Evolutionary conservation across 2,113 vertebrate species (phyloP).

Genomic region (Pachycephala philippinensis): DNA sequence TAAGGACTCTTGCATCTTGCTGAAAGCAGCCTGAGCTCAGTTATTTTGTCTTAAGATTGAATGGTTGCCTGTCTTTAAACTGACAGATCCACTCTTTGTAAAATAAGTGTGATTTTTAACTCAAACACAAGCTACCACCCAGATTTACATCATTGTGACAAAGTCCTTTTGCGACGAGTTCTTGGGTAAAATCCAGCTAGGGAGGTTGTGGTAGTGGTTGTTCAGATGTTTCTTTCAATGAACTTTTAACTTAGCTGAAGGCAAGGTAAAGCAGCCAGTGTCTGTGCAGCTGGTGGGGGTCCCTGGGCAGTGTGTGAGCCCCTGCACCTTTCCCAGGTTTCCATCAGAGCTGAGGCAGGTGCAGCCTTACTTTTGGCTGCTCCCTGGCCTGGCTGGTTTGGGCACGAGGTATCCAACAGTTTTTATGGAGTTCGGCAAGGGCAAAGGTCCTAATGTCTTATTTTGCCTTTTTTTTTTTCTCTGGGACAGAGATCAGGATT

Average conservation of each 20-base stretch:
- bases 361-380: not conserved
- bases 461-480: not conserved
- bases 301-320: not conserved
- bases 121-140: not conserved
- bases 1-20: not conserved
- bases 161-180: not conserved
- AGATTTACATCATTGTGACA: not conserved
- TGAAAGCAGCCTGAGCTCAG: not conserved
- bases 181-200: not conserved
- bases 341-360: not conserved
- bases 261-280: not conserved
- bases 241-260: not conserved
- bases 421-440: not conserved
- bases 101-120: not conserved
- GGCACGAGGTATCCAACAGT: not conserved
- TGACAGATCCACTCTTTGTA: not conserved
- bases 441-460: not conserved
- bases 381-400: not conserved
- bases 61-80: not conserved
- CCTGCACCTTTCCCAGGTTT: not conserved
- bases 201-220: not conserved
- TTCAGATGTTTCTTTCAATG: not conserved
- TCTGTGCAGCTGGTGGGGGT: not conserved
- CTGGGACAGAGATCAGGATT: not conserved
- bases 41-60: not conserved